Percentiles rank a stretch among this genome's conserved stretches.
These are phyloP conservation scores for Gerris lacustris DNA, from an alignment of 2,888 invertebrate genomes.

Conservation along the genomic window DNA sequence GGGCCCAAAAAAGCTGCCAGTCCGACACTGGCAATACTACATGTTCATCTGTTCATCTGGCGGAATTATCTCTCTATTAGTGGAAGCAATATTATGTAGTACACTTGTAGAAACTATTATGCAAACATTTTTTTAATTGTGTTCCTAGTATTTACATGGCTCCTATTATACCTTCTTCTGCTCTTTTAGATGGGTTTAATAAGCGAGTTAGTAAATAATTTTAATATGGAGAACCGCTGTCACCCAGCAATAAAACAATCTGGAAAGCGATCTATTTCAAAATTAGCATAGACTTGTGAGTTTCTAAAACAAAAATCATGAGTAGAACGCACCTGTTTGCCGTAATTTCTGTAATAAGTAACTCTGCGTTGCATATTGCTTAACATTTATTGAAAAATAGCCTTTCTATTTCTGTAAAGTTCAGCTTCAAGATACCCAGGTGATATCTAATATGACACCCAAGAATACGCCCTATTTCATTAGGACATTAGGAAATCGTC, in stretches of 20 bases:
- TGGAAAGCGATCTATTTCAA: not conserved
- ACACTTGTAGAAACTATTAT: too few relatives aligned
- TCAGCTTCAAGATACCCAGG: not conserved
- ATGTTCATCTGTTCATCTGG: too few relatives aligned
- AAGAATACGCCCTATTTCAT: not conserved
- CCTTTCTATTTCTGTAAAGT: not conserved
- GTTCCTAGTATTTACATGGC: not conserved
- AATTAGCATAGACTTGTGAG: not conserved
- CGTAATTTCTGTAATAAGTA: not conserved
- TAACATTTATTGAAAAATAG: not conserved
- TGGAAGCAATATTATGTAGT: too few relatives aligned
- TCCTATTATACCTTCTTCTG: not conserved
- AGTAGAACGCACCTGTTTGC: not conserved
- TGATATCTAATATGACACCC: not conserved
- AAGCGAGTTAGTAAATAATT: not conserved
- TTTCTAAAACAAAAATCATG: not conserved
- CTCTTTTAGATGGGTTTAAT: not conserved
- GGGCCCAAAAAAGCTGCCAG: too few relatives aligned
- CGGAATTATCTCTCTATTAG: too few relatives aligned
- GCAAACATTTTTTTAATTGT: not conserved
- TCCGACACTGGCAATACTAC: too few relatives aligned
- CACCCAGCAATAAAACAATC: not conserved
- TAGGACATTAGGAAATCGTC: not conserved
- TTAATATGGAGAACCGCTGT: not conserved
- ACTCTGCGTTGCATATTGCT: not conserved